phyloP scores from a whole-genome alignment of 2,113 vertebrate genomes.

The Notechis scutatus region DNA sequence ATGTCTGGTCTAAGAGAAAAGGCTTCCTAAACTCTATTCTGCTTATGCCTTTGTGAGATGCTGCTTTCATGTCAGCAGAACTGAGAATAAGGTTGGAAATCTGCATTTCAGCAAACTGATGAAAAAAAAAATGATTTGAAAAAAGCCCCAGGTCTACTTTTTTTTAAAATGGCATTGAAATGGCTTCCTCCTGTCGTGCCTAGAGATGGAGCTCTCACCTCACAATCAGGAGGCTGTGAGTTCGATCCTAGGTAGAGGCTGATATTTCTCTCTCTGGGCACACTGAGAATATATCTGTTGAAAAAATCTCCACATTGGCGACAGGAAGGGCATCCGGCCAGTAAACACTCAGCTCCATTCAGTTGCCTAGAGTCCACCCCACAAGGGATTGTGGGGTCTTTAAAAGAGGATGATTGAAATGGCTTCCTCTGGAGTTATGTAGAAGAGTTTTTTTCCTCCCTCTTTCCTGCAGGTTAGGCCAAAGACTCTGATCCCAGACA shows the following conservation, averaged over 20 bases:
- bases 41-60: neutral
- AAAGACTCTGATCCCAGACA: conserved; percentile 97
- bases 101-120: neutral
- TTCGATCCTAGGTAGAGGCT: too few relatives aligned
- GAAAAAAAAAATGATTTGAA: neutral
- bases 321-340: too few relatives aligned
- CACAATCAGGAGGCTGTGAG: too few relatives aligned
- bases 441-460: accelerated
- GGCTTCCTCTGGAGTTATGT: neutral
- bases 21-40: neutral
- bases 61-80: neutral
- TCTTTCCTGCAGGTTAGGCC: conserved; percentile 87
- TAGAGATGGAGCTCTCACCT: too few relatives aligned
- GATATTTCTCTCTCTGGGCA: too few relatives aligned
- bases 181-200: neutral
- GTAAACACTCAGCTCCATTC: too few relatives aligned
- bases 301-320: too few relatives aligned
- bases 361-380: too few relatives aligned
- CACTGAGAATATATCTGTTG: too few relatives aligned
- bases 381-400: too few relatives aligned
- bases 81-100: neutral
- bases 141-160: neutral
- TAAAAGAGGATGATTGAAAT: neutral
- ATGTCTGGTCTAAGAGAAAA: neutral
- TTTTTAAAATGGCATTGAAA: neutral